A percentile compares a stretch with the other conserved stretches of the same genome.
These are phyloP conservation scores for Carposina sasakii DNA, from an alignment of 1,140 invertebrate species.

Conservation along the genomic window DNA sequence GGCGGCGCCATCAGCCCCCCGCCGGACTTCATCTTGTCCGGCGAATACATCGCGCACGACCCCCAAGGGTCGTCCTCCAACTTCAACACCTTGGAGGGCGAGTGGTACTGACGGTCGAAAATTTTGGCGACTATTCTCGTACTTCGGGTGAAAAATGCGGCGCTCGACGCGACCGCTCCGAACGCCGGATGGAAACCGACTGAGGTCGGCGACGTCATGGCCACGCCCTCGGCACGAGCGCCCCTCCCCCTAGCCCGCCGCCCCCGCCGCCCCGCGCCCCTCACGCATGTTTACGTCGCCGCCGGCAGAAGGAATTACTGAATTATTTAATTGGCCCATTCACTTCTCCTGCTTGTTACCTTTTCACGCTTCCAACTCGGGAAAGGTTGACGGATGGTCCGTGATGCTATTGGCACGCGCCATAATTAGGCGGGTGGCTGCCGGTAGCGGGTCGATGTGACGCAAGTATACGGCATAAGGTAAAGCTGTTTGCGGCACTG, in stretches of 20 bases:
- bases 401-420: slow-evolving; percentile 25
- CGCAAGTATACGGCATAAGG: too few species aligned
- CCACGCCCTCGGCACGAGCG: slow-evolving; percentile 54
- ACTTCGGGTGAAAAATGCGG: slow-evolving; percentile 50
- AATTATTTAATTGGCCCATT: slow-evolving; percentile 71
- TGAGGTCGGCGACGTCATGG: slow-evolving; percentile 56
- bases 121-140: slow-evolving; percentile 67
- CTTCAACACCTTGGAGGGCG: slow-evolving; percentile 72
- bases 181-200: slow-evolving; percentile 60
- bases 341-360: slow-evolving; percentile 60
- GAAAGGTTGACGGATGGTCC: slow-evolving; percentile 56
- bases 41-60: slow-evolving; percentile 72
- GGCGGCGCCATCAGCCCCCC: slow-evolving; percentile 68
- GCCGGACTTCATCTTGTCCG: slow-evolving; percentile 71
- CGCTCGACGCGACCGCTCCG: slow-evolving; percentile 54
- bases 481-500: too few species aligned
- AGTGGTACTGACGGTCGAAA: slow-evolving; percentile 73
- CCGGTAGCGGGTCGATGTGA: too few species aligned
- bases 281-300: slow-evolving; percentile 61
- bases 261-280: slow-evolving; percentile 37
- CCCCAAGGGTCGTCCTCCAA: slow-evolving; percentile 73
- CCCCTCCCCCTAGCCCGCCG: slow-evolving; percentile 14
- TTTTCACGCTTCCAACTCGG: slow-evolving; percentile 60
- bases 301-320: slow-evolving; percentile 64
- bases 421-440: slow-evolving; percentile 53